phyloP scores from a whole-genome alignment of 2,888 invertebrate genomes.

The Gastracanthus pulcherrimus region DNA sequence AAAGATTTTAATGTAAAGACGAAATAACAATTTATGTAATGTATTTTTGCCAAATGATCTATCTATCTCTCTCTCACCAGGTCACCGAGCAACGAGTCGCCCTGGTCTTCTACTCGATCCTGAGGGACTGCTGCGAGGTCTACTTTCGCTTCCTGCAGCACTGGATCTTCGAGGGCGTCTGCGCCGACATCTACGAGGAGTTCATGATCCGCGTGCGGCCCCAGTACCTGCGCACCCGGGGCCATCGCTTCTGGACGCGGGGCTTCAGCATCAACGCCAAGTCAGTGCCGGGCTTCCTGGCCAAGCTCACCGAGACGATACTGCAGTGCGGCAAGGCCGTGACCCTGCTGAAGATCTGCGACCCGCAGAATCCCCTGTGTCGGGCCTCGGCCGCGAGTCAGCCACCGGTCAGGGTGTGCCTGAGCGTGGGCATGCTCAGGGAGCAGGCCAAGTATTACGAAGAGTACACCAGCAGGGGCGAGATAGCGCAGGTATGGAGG shows the following conservation, averaged over 20 bases:
- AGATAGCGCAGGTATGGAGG: conserved; percentile 72
- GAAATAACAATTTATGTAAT: too few relatives aligned
- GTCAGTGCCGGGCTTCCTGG: conserved; percentile 84
- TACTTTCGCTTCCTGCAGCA: conserved; percentile 86
- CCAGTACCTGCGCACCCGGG: conserved; percentile 82
- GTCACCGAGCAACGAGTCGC: conserved; percentile 81
- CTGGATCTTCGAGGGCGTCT: conserved; percentile 91
- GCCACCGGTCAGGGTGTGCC: conserved; percentile 80
- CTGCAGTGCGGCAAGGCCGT: conserved; percentile 87
- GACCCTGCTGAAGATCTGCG: conserved; percentile 84
- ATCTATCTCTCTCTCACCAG: too few relatives aligned
- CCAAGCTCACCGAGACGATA: conserved; percentile 82
- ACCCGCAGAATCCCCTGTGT: conserved; percentile 82
- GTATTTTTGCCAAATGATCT: too few relatives aligned
- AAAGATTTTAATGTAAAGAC: too few relatives aligned
- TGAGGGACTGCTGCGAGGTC: conserved; percentile 80
- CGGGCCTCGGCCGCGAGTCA: conserved; percentile 79
- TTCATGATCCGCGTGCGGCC: conserved; percentile 88
- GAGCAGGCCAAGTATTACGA: conserved; percentile 79
- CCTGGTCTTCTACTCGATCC: conserved; percentile 80
- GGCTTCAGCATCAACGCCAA: conserved; percentile 79
- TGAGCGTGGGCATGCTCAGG: conserved; percentile 78
- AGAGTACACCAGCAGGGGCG: conserved; percentile 79
- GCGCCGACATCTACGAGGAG: conserved; percentile 90
- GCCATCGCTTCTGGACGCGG: conserved; percentile 84